Percentiles rank a stretch among this genome's conserved stretches.
Evolutionary conservation across 2,888 invertebrate species (phyloP).

Genomic region (Catocala sponsa): DNA sequence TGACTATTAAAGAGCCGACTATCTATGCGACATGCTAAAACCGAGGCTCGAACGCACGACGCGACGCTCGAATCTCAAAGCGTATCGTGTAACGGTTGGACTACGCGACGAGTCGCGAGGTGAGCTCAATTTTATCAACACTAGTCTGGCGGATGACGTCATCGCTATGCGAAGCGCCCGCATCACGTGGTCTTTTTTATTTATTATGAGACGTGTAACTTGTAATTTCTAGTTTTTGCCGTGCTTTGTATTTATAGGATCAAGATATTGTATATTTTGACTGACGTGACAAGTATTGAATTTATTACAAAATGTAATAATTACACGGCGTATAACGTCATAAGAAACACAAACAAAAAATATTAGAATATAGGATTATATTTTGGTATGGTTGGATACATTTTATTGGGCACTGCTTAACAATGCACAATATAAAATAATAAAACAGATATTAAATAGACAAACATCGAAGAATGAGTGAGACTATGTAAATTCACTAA

Average conservation of each 20-base stretch:
- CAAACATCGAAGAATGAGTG: too few species aligned
- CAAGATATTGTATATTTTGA: too few species aligned
- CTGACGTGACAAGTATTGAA: too few species aligned
- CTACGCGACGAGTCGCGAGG: conserved; percentile 25
- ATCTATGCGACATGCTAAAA: conserved; percentile 73
- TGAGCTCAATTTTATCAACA: conserved; percentile 32
- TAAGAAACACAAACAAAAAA: too few species aligned
- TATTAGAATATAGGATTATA: too few species aligned
- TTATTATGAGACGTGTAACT: not conserved
- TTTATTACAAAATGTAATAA: too few species aligned
- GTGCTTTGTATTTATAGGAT: not conserved
- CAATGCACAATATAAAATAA: too few species aligned
- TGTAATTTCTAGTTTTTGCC: not conserved
- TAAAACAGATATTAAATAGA: too few species aligned
- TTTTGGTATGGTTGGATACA: too few species aligned
- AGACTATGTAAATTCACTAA: too few species aligned
- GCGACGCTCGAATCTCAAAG: conserved; percentile 16
- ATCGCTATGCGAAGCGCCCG: conserved; percentile 13
- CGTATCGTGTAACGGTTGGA: conserved; percentile 26
- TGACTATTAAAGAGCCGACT: conserved; percentile 57
- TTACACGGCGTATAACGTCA: too few species aligned
- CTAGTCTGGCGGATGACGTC: conserved; percentile 39
- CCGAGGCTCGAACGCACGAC: conserved; percentile 54
- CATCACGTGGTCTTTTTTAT: conserved; percentile 1
- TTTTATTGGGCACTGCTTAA: too few species aligned